These are phyloP conservation scores for Alfaro cultratus DNA, from an alignment of 2,797 vertebrate genomes.

Conservation along the genomic window DNA sequence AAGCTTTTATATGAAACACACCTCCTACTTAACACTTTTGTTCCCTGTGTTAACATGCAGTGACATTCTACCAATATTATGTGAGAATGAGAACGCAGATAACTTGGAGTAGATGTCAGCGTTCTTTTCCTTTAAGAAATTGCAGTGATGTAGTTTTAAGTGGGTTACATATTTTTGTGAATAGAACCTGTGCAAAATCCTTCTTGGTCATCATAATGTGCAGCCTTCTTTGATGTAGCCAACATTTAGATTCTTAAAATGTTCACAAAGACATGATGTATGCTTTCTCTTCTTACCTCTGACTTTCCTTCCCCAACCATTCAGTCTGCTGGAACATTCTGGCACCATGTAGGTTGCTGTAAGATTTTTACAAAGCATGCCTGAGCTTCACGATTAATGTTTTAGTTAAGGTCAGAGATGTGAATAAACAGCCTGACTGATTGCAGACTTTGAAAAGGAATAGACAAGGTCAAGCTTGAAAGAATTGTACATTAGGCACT, in stretches of 20 bases:
- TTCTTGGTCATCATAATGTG: neutral
- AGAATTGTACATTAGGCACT: constrained; percentile 18
- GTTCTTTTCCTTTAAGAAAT: constrained; percentile 49
- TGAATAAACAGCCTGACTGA: constrained; percentile 51
- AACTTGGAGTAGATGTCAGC: constrained; percentile 7
- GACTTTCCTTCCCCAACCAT: constrained; percentile 11
- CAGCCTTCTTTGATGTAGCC: neutral
- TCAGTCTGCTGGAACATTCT: constrained; percentile 34
- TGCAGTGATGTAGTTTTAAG: neutral
- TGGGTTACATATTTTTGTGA: constrained; percentile 7
- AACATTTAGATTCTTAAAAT: neutral
- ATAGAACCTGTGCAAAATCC: neutral
- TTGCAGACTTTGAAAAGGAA: constrained; percentile 26
- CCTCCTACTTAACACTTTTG: constrained; percentile 47
- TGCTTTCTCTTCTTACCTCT: constrained; percentile 11
- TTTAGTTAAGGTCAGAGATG: constrained; percentile 61
- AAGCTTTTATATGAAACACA: constrained; percentile 52
- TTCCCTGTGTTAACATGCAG: constrained; percentile 21
- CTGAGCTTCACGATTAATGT: constrained; percentile 51
- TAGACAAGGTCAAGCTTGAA: constrained; percentile 49
- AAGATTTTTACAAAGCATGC: constrained; percentile 65
- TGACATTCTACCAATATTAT: constrained; percentile 38
- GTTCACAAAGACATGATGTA: neutral
- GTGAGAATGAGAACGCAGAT: constrained; percentile 29
- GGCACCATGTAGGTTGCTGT: constrained; percentile 49